Evolutionary conservation across 2,888 invertebrate species (phyloP), one percentile per base, ranked within the genome.

Genomic region (Tuberolachnus salignus): DNA sequence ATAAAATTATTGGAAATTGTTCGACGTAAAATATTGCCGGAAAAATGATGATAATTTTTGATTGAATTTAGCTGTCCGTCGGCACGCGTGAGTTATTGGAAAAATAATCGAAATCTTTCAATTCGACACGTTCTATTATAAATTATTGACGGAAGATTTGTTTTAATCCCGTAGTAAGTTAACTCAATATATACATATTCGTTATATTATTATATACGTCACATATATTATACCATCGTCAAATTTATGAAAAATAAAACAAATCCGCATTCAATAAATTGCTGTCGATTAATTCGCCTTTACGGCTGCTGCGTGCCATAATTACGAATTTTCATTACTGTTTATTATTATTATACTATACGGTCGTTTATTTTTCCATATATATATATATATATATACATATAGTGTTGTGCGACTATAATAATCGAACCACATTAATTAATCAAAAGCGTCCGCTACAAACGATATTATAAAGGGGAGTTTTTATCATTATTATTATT

Each of bases 201-300:
- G n/a, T 34, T 34, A 34, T 34, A 34, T 34, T 34, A 34, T 34
- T 34, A 34, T 34, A 34, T 34, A 34, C 6, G 34, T n/a, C n/a
- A n/a, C n/a, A 63, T 63, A 44, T 2, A 13, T 19, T 61, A 63
- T 63, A 44, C 44, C 19, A 13, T 19, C 11, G 9, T 19, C 14
- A 23, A 57, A 42, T n/a, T n/a, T n/a, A 42, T 42, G 19, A 46
- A 46, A 67, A 26, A 57, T 23, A 59, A 51, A 67, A n/a, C 8
- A 70, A n/a, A 26, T 46, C n/a, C 46, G 26, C 26, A n/a, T 23
- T 59, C 42, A 1, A 49, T 10, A 51, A 46, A 49, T 59, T 46
- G 23, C n/a, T 71, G 44, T 59, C 71, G 59, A 71, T 59, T 59
- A 71, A 59, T 71, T 71, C 16, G 26, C 57, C 16, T 59, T 46